Base-by-base conservation (phyloP, 2,888 invertebrate species). In the Dioctria linearis region DNA sequence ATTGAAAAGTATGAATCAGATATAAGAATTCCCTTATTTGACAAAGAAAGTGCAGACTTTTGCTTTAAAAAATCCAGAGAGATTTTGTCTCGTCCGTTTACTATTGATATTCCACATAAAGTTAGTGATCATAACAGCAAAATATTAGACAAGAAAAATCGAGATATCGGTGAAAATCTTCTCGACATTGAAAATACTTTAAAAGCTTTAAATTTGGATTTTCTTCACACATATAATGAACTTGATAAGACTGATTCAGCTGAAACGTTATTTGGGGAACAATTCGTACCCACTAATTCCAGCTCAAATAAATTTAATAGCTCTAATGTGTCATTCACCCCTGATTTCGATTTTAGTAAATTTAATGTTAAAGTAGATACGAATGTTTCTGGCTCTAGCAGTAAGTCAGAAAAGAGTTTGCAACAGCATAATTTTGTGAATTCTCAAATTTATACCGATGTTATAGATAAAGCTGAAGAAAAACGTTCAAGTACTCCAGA, bases 61-160 rank as follows among this genome's bases (percentile, higher is more conserved):
- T 93, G 93, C 86, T 94, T 94, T 85, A 93, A 93, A 54, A 93
- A 93, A 85, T 94, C 94, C 0, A 91, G 93, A 4, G 93, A 94
- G 86, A 88, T 94, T 11, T 88, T 94, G 3, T 92, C 92, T 54
- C 91, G 92, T 73, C 93, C 93, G 0, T 83, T 89, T 67, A 86
- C 86, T 63, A 83, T 88, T 46, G 87, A 88, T 81, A 82, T 85
- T 86, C 86, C 65, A 13, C 73, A 83, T 71, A 79, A 67, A 5
- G 65, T 73, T 8, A 59, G 39, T 57, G 59, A 61, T 25, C 42
- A 61, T 42, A 63, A 9, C 39, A 61, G 63, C 61, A 76, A 25
- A 46, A 9, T 63, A 63, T 46, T 63, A 37, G 63, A 76, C 39
- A 76, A 76, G 37, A 76, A 11, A 37, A 76, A 86, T 2, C 88